A percentile compares a stretch with the other conserved stretches of the same genome.
Conservation (phyloP, 2,113 vertebrate species). For the Brienomyrus longianalis region DNA sequence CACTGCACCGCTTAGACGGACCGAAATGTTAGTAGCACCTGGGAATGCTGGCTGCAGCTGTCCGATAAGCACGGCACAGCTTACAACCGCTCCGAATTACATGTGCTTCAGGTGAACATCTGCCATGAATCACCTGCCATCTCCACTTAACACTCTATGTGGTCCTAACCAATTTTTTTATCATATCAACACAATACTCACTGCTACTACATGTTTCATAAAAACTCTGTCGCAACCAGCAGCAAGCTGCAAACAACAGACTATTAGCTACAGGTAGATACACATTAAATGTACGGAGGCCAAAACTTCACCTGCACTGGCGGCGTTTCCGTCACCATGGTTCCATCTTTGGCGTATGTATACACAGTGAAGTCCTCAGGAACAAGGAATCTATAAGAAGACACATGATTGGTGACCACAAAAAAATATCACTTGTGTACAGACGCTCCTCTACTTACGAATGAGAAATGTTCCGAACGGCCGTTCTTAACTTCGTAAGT, state of each 20-base stretch:
- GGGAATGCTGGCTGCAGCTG: background rate
- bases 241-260: background rate
- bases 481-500: no score
- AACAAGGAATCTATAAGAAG: slow-evolving; percentile 59
- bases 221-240: background rate
- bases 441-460: no score
- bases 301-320: slow-evolving; percentile 63
- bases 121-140: background rate
- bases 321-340: slow-evolving; percentile 58
- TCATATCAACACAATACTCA: background rate
- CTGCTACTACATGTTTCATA: background rate
- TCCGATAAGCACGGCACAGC: background rate
- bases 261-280: background rate
- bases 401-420: background rate
- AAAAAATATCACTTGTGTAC: background rate
- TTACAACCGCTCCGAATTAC: background rate
- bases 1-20: background rate
- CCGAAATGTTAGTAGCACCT: background rate
- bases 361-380: slow-evolving; percentile 81
- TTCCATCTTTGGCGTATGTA: slow-evolving; percentile 68
- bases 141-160: background rate
- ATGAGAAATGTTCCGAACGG: no score
- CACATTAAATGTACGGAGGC: background rate
- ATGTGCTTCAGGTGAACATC: no score
- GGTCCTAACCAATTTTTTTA: background rate